Conservation (phyloP, 1,140 invertebrate species). For the Ostrea edulis region DNA sequence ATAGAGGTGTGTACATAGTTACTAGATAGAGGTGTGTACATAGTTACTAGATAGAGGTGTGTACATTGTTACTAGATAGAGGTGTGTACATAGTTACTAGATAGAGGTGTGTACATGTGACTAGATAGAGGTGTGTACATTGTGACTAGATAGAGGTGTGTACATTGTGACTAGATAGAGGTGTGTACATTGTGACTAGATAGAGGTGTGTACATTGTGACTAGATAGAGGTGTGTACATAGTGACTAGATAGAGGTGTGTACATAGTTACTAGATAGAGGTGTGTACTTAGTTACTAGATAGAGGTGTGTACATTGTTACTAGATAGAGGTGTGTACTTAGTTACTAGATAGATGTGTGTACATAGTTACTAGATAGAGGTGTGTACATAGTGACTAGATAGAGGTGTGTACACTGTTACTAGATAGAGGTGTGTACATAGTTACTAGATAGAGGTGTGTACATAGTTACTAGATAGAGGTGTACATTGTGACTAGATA, state of each 20-base stretch:
- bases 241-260: no score
- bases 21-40: no score
- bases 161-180: not conserved
- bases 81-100: not conserved
- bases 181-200: slow-evolving; percentile 85
- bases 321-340: no score
- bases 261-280: slow-evolving; percentile 87
- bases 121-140: slow-evolving; percentile 82
- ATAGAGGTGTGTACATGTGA: no score
- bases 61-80: not conserved
- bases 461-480: not conserved
- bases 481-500: slow-evolving; percentile 84
- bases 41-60: slow-evolving; percentile 85
- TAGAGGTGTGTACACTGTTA: slow-evolving; percentile 80
- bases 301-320: not conserved
- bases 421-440: slow-evolving; percentile 82
- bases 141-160: not conserved
- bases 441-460: not conserved
- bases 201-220: slow-evolving; percentile 70
- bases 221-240: not conserved
- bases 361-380: not conserved
- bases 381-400: not conserved
- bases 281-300: slow-evolving; percentile 61
- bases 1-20: not conserved
- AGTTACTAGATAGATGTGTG: slow-evolving; percentile 85